phyloP scores from a whole-genome alignment of 2,797 vertebrate genomes.

The Paratrypauchen microcephalus region DNA sequence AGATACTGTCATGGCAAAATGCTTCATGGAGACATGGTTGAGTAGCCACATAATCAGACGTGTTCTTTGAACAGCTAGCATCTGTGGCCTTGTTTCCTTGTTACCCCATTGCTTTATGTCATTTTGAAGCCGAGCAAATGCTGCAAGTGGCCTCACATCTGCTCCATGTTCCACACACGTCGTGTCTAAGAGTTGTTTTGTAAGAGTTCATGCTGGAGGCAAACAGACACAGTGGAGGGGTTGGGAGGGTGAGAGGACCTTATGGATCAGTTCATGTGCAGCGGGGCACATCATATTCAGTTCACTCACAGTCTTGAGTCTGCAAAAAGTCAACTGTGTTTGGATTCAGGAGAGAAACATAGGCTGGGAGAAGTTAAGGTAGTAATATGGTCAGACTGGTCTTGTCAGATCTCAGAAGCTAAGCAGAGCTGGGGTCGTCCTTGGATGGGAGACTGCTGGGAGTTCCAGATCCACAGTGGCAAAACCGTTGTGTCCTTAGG shows the following conservation, averaged over 20 bases:
- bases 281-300: conserved; percentile 9
- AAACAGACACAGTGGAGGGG: conserved; percentile 45
- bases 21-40: not conserved
- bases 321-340: conserved; percentile 14
- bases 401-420: too few species aligned
- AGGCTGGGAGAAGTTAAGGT: not conserved
- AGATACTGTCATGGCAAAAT: not conserved
- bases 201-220: conserved; percentile 52
- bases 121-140: conserved; percentile 40
- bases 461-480: too few species aligned
- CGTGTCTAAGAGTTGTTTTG: conserved; percentile 32
- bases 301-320: conserved; percentile 17
- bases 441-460: too few species aligned
- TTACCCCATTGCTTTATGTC: conserved; percentile 44
- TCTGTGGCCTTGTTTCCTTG: conserved; percentile 50
- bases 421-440: too few species aligned
- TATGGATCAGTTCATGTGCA: conserved; percentile 36
- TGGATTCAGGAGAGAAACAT: not conserved
- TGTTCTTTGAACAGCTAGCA: conserved; percentile 36
- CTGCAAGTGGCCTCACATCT: conserved; percentile 60
- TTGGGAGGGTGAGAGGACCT: conserved; percentile 40
- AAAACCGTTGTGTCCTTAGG: too few species aligned
- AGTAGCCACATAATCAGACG: conserved; percentile 43
- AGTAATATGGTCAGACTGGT: not conserved
- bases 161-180: conserved; percentile 57